phyloP scores from a whole-genome alignment of 2,888 invertebrate species.

The Meganola albula region DNA sequence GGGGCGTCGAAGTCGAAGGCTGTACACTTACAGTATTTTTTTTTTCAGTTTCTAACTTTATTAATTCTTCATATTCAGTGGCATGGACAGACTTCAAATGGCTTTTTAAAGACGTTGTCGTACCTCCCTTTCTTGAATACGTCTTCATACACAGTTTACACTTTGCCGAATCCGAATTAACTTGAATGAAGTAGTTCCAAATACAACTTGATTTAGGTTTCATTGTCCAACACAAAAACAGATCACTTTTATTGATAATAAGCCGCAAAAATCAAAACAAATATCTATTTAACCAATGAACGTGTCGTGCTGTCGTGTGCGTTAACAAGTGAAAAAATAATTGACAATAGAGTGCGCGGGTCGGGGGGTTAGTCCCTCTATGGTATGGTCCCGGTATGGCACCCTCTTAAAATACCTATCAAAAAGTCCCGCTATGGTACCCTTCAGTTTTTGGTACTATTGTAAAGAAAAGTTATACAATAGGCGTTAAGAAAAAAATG shows the following conservation, averaged over 20 bases:
- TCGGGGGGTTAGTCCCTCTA: too few relatives aligned
- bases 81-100: constrained; percentile 6
- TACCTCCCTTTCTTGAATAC: constrained; percentile 1
- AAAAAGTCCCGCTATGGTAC: too few relatives aligned
- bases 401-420: too few relatives aligned
- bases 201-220: constrained; percentile 5
- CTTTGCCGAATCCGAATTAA: not conserved
- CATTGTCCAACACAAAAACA: constrained; percentile 10
- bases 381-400: too few relatives aligned
- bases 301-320: constrained; percentile 13
- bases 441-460: too few relatives aligned
- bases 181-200: constrained; percentile 5
- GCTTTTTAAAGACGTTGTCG: constrained; percentile 3
- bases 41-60: constrained; percentile 4
- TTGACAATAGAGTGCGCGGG: constrained; percentile 9
- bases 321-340: constrained; percentile 14
- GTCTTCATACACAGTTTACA: not conserved
- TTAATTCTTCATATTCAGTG: constrained; percentile 6
- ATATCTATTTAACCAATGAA: constrained; percentile 15
- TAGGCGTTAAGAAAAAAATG: too few relatives aligned
- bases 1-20: not conserved
- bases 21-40: constrained; percentile 1
- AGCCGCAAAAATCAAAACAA: constrained; percentile 21
- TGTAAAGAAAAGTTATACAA: too few relatives aligned
- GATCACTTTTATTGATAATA: constrained; percentile 19